These are phyloP conservation scores for Allacma fusca DNA, from an alignment of 2,888 invertebrate species.

Conservation along the genomic window DNA sequence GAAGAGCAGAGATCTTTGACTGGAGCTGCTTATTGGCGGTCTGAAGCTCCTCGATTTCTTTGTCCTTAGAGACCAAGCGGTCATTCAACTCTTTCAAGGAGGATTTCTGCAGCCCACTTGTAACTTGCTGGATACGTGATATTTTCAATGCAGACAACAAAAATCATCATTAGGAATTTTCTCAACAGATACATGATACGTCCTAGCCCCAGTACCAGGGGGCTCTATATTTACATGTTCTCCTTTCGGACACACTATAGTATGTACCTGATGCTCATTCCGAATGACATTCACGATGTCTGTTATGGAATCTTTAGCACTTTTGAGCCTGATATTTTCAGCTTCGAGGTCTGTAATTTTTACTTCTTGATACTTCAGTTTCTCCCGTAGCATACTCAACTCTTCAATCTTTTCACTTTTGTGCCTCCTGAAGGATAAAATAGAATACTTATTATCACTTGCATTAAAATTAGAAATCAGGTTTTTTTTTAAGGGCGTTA, in stretches of 20 bases:
- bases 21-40: conserved; percentile 52
- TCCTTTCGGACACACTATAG: background rate
- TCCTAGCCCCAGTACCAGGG: no score
- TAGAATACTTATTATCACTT: background rate
- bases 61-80: conserved; percentile 49
- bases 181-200: background rate
- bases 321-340: conserved; percentile 31
- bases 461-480: no score
- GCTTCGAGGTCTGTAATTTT: conserved; percentile 65
- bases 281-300: conserved; percentile 38
- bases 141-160: background rate
- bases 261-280: conserved; percentile 37
- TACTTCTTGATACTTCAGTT: conserved; percentile 68
- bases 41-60: conserved; percentile 52
- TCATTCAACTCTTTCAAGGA: conserved; percentile 41
- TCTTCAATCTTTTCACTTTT: conserved; percentile 51
- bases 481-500: no score
- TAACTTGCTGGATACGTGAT: conserved; percentile 19
- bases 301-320: conserved; percentile 38
- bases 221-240: no score
- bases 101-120: conserved; percentile 35
- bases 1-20: conserved; percentile 54
- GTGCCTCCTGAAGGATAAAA: conserved; percentile 27
- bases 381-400: conserved; percentile 50
- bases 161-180: background rate